A percentile compares a stretch with the other conserved stretches of the same genome.
These are phyloP conservation scores for Exephanes ischioxanthus DNA, from an alignment of 2,888 invertebrate species.

Conservation along the genomic window DNA sequence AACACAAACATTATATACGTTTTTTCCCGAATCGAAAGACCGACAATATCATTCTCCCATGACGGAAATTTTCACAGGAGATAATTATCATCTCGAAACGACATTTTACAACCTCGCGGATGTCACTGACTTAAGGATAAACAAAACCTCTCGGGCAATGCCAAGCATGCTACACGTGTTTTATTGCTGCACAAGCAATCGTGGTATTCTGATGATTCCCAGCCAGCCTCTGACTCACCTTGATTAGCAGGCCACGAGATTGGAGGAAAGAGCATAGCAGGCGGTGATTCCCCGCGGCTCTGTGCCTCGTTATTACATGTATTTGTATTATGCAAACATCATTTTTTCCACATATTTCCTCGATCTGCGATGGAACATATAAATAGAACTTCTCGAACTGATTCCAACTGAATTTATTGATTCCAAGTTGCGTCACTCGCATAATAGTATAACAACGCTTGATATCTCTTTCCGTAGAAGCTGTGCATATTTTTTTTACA, in stretches of 20 bases:
- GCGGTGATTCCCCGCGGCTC: neutral
- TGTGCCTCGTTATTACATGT: neutral
- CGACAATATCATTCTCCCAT: neutral
- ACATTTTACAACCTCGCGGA: neutral
- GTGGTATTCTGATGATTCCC: too few relatives aligned
- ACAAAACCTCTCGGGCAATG: neutral
- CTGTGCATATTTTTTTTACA: neutral
- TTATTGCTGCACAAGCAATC: neutral
- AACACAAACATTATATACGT: slow-evolving; percentile 5
- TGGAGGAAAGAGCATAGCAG: neutral
- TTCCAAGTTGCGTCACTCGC: neutral
- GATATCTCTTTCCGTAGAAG: neutral
- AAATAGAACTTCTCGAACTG: neutral
- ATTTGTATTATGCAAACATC: neutral
- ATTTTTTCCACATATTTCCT: neutral
- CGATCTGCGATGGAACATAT: neutral
- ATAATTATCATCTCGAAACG: neutral
- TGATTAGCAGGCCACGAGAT: neutral
- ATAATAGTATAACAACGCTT: neutral
- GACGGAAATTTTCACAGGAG: neutral
- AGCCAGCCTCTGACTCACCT: neutral
- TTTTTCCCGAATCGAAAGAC: neutral
- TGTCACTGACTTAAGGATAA: neutral
- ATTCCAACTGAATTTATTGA: neutral
- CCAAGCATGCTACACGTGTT: neutral